Evolutionary conservation across 2,797 vertebrate genomes (phyloP).

Genomic region (Leucoraja ocellata): DNA sequence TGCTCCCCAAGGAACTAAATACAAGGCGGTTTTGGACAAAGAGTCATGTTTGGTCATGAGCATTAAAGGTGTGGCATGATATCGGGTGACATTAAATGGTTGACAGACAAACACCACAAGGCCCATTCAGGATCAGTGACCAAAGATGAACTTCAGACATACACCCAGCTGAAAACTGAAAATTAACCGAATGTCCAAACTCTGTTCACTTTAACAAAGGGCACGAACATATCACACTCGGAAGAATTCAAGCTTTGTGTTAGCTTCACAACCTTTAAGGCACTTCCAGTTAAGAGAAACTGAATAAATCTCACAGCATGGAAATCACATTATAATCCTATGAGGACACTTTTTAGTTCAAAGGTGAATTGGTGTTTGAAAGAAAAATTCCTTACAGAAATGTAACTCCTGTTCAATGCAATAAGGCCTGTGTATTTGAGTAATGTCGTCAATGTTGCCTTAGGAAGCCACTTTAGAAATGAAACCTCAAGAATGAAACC

Average conservation of each 20-base stretch:
- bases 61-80: too few relatives aligned
- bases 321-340: neutral
- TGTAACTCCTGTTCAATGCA: neutral
- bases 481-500: too few relatives aligned
- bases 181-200: neutral
- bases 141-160: neutral
- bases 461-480: too few relatives aligned
- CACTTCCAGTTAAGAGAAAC: neutral
- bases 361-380: neutral
- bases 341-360: neutral
- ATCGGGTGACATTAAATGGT: too few relatives aligned
- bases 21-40: neutral
- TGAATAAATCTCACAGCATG: neutral
- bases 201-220: neutral
- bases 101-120: too few relatives aligned
- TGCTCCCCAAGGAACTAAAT: neutral
- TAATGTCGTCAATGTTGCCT: neutral
- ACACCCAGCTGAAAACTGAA: neutral
- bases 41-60: too few relatives aligned
- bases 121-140: too few relatives aligned
- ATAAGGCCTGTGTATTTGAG: neutral
- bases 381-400: neutral
- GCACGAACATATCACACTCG: neutral
- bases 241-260: neutral
- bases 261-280: neutral